Base-by-base conservation (phyloP, 2,888 invertebrate species). In the Congeria kusceri region DNA sequence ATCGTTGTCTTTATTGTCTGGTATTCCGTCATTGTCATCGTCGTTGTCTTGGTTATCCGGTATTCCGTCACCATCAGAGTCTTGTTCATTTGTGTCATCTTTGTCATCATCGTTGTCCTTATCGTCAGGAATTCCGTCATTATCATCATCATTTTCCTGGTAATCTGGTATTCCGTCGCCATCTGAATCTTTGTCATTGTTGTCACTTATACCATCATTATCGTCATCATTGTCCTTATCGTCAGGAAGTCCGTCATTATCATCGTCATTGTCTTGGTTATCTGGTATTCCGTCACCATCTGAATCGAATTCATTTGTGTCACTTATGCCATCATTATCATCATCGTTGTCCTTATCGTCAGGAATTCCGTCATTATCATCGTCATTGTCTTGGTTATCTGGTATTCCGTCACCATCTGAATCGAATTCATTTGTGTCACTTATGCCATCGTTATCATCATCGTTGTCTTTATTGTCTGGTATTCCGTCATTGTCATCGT, bases 1-100 rank as follows among this genome's bases (percentile, higher is more conserved):
- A 89, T 90, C 29, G 76, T 78, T 68, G 73, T 77, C 65, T 78
- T 72, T 66, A 66, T 83, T 73, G 58, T 90, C 91, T 13, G 89
- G 90, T 62, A 91, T 90, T n/a, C 90, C 91, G 77, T 92, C 92
- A 23, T 89, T 89, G 79, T 92, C 92, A n/a, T n/a, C n/a, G 68
- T 87, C 84, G 49, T 69, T 83, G 67, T 88, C 87, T 49, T 62
- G 68, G 49, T 88, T 85, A 39, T 86, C 74, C 15, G 68, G 59
- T 9, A 68, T 27, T 18, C 90, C 88, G 77, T 91, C 83, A 44
- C 59, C 89, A 53, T 86, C 88, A 76, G 88, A 88, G 44, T 86
- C 75, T n/a, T 89, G 87, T 4, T 82, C 49, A 59, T 87, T 70
- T 46, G 87, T 87, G 20, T 88, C 91, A 13, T 92, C 89, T 7